Percentiles rank a stretch among this genome's conserved stretches.
phyloP scores from a whole-genome alignment of 2,797 vertebrate species.

The Agapornis canus region DNA sequence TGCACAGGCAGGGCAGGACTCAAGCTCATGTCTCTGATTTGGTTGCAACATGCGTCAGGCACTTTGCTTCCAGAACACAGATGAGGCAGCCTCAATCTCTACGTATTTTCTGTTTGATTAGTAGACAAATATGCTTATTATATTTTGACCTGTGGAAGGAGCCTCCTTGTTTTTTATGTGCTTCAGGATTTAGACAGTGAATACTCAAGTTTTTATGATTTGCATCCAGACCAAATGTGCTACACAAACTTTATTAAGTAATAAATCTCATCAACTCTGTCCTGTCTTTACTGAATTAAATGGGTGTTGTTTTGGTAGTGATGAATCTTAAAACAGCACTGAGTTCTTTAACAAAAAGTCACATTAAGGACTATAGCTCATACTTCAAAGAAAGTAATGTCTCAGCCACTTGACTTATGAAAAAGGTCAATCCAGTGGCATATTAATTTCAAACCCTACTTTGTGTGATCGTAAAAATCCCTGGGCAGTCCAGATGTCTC shows the following conservation, averaged over 20 bases:
- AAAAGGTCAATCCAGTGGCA: neutral
- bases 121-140: neutral
- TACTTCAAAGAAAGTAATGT: slow-evolving; percentile 6
- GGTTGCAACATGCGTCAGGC: neutral
- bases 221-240: neutral
- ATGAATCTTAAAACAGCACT: neutral
- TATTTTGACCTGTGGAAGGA: neutral
- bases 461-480: neutral
- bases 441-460: slow-evolving; percentile 11
- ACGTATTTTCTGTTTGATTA: neutral
- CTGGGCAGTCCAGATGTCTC: neutral
- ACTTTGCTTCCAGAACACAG: neutral
- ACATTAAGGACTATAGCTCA: neutral
- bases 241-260: slow-evolving; percentile 39
- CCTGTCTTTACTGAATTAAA: slow-evolving; percentile 28
- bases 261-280: slow-evolving; percentile 1
- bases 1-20: neutral
- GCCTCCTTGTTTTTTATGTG: neutral
- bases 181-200: neutral
- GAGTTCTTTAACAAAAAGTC: slow-evolving; percentile 13
- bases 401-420: neutral
- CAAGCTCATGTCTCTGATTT: neutral
- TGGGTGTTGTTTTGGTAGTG: neutral
- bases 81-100: neutral
- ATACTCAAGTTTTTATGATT: slow-evolving; percentile 1